phyloP scores from a whole-genome alignment of 1,140 invertebrate species.

The Medauroidea extradentata region DNA sequence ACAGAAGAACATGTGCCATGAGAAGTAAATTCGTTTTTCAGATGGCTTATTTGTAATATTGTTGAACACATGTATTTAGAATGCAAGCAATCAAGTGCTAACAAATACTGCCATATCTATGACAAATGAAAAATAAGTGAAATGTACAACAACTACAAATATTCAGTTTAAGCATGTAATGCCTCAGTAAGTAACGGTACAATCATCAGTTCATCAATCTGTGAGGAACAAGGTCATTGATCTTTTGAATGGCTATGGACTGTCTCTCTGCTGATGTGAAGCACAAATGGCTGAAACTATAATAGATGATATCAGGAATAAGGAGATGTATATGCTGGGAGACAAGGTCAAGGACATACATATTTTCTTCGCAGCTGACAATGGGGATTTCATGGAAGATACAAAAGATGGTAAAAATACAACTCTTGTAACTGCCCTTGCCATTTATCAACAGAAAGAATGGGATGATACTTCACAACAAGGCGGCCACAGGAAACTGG shows the following conservation, averaged over 20 bases:
- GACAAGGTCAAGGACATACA: not conserved
- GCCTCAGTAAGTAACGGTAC: not conserved
- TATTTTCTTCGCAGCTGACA: slow-evolving; percentile 1
- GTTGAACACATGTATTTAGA: not conserved
- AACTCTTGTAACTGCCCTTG: not conserved
- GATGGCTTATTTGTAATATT: not conserved
- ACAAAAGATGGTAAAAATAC: not conserved
- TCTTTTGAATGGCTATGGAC: not conserved
- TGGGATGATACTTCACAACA: not conserved
- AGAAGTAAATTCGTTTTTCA: not conserved
- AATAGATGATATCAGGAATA: not conserved
- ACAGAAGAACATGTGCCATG: not conserved
- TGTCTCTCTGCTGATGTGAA: not conserved
- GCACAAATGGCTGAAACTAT: not conserved
- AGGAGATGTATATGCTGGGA: not conserved
- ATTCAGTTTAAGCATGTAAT: not conserved
- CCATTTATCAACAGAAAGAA: not conserved
- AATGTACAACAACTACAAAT: not conserved
- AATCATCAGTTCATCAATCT: not conserved
- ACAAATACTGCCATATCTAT: not conserved
- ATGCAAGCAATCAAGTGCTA: not conserved
- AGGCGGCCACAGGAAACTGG: not conserved
- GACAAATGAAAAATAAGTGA: slow-evolving; percentile 1
- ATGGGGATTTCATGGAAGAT: not conserved
- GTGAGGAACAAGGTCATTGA: not conserved